phyloP scores from a whole-genome alignment of 2,888 invertebrate genomes.

The Sesamia inferens region DNA sequence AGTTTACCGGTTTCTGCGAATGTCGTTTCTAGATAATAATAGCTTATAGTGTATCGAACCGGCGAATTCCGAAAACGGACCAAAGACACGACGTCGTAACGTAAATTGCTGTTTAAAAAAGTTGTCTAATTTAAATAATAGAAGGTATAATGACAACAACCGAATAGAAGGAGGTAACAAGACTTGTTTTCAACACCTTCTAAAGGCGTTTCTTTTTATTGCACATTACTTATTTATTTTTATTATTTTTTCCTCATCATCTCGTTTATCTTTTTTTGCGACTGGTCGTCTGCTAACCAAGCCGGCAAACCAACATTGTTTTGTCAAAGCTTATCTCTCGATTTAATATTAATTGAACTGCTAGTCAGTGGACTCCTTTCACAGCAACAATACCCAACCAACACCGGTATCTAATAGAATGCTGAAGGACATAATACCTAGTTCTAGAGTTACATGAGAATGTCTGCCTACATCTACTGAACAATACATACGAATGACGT shows the following conservation, averaged over 20 bases:
- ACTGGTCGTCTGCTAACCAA: neutral
- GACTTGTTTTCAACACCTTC: constrained; percentile 2
- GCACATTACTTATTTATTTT: neutral
- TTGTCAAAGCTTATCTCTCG: constrained; percentile 4
- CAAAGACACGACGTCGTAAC: constrained; percentile 47
- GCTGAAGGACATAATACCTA: constrained; percentile 51
- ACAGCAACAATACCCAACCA: constrained; percentile 29
- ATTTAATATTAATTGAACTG: neutral
- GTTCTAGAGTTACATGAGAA: constrained; percentile 53
- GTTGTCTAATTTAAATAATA: constrained; percentile 16
- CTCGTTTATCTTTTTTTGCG: neutral
- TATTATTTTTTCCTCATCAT: neutral
- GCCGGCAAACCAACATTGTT: neutral
- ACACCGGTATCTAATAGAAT: constrained; percentile 23
- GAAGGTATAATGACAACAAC: neutral
- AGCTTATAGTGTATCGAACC: constrained; percentile 61
- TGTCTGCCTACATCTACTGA: constrained; percentile 45
- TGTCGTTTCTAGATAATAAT: constrained; percentile 68
- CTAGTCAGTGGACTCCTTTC: constrained; percentile 24
- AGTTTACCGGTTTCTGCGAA: constrained; percentile 74
- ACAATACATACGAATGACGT: constrained; percentile 58
- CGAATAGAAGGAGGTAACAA: neutral
- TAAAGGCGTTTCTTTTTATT: neutral
- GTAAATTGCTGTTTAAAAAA: constrained; percentile 21
- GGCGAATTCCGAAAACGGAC: constrained; percentile 63